Base-by-base conservation (phyloP, 1,140 invertebrate genomes). In the Drosophila micromelanica region DNA sequence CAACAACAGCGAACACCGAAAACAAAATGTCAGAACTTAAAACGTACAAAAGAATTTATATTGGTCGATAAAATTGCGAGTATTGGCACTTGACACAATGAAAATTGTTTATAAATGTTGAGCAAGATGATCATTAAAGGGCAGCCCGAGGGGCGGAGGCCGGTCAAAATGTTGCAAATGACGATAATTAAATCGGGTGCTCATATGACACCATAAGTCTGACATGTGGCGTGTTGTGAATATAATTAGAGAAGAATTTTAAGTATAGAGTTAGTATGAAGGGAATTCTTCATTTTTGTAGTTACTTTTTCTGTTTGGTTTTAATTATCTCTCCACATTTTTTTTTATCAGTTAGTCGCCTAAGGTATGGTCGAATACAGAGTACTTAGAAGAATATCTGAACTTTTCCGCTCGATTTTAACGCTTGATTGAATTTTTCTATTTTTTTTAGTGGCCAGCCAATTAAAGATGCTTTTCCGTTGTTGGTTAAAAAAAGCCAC, bases 21-120 rank as follows among this genome's bases (percentile, higher is more conserved):
- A 73, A 69, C 80, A 76, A 70, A 80, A 86, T 80, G 69, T 73
- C 70, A 52, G 46, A 13, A 30, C 46, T 76, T 73, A 65, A 76
- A 84, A 65, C 23, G 51, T 74, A 86, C 63, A 74, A 73, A 75
- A 43, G 62, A 65, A 57, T 73, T 73, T 63, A 59, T 69, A 52
- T 60, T 67, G 54, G 9, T 46, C 38, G 57, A 51, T 38, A 38
- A 67, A 72, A 67, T 72, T 45, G 46, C 38, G 38, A 56, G 54
- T 52, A 72, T 45, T 72, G 52, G 45, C 54, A 67, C 52, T 51
- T 65, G 52, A 13, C 52, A 49, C 49, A 56, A 49, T 42, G 48
- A 37, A 57, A 51, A 57, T 57, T 57, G 55, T 57, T 57, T 57
- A 57, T 45, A 57, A 57, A 57, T 45, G 40, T n/a, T n/a, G 9